phyloP scores from a whole-genome alignment of 2,113 vertebrate genomes.

The Gallinago jamesoni region DNA sequence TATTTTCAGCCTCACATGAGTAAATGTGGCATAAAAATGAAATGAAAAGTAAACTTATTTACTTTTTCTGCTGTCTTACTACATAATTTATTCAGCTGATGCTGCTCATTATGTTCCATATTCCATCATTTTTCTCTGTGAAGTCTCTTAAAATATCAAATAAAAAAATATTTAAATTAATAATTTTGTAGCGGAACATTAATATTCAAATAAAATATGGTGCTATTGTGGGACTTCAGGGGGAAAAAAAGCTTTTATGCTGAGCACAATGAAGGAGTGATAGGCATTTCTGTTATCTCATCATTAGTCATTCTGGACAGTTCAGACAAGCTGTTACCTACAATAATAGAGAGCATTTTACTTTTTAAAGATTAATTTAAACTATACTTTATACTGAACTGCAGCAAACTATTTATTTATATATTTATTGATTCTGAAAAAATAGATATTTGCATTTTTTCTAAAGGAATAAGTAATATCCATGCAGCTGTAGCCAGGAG shows the following conservation, averaged over 20 bases:
- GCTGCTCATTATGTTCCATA: neutral
- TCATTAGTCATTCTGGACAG: slow-evolving; percentile 60
- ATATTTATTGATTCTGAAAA: neutral
- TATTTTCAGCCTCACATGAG: neutral
- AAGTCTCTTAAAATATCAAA: slow-evolving; percentile 6
- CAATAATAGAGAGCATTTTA: slow-evolving; percentile 28
- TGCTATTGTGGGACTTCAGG: neutral
- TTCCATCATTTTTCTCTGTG: neutral
- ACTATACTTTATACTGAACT: neutral
- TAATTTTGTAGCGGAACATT: slow-evolving; percentile 8
- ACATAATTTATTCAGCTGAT: slow-evolving; percentile 29
- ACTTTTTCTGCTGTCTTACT: neutral
- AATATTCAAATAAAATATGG: slow-evolving; percentile 55
- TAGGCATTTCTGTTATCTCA: slow-evolving; percentile 51
- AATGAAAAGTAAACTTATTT: neutral
- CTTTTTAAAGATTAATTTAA: slow-evolving; percentile 21
- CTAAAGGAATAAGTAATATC: neutral
- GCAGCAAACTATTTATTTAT: neutral
- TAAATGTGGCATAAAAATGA: neutral
- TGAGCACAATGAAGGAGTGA: slow-evolving; percentile 51
- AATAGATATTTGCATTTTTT: neutral
- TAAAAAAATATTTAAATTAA: slow-evolving; percentile 16
- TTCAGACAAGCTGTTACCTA: slow-evolving; percentile 30
- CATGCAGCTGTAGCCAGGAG: neutral
- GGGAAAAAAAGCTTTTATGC: neutral